Base-by-base conservation (phyloP, 2,797 vertebrate genomes). In the Chaetophractus vellerosus region DNA sequence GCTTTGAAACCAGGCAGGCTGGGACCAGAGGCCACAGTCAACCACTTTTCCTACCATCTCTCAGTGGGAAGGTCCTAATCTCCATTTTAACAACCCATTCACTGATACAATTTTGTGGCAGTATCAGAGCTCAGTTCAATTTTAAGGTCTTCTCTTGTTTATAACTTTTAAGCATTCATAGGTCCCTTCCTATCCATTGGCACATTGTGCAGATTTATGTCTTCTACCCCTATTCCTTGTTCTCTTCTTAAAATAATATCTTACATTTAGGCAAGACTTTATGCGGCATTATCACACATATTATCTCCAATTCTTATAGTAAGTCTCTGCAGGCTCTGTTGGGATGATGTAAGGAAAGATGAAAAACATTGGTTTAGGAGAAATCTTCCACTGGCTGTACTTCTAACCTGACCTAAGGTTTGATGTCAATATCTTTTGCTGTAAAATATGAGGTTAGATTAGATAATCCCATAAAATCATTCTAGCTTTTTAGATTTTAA, bases 341-440 rank as follows among this genome's bases (percentile, higher is more conserved):
- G 69, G 84, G 83, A 95, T 88, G 79, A 94, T 84, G 23, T 91
- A 81, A 93, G 59, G 90, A 93, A 95, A 88, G 50, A 94, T 88
- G 50, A 82, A 78, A 94, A 81, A 85, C 3, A 12, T 68, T 83
- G 83, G 68, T 61, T 96, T 57, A 69, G 48, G 23, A 71, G 88
- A 91, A 90, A 84, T 66, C 78, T 15, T 93, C 71, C 48, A 71
- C 76, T 79, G 66, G 28, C 84, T 88, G 66, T 75, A 69, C 87
- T 57, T 94, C 80, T 85, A 88, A 82, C 91, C 89, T 95, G 90
- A 95, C 85, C 78, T 82, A 90, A 93, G 64, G 28, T 75, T 80
- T 71, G 36, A 28, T n/a, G 71, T 72, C 86, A 89, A 0, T 88
- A 79, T 59, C 76, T 82, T 94, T 86, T 84, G 84, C 74, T 50